Conservation (phyloP, 1,140 invertebrate species). For the Halictus rubicundus region DNA sequence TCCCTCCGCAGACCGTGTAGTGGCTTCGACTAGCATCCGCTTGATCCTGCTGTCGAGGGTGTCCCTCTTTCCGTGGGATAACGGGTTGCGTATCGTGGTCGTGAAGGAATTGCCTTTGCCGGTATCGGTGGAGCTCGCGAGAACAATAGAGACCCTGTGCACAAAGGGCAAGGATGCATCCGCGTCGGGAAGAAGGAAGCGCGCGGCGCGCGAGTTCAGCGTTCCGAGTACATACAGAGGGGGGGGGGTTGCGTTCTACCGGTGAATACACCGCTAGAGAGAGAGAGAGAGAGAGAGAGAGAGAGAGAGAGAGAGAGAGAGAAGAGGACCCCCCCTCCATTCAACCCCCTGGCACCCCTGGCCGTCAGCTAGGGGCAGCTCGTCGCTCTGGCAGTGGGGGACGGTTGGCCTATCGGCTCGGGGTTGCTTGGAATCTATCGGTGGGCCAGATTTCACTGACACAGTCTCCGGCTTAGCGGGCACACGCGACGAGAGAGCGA, state of each 20-base stretch:
- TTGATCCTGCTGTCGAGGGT: not conserved
- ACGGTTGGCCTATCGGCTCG: conserved; percentile 58
- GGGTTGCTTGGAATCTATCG: conserved; percentile 65
- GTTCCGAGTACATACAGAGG: conserved; percentile 6
- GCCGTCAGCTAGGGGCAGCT: not conserved
- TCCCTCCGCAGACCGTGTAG: not conserved
- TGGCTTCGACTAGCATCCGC: not conserved
- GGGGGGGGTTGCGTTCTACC: conserved; percentile 29
- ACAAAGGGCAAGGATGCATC: conserved; percentile 42
- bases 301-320: no score
- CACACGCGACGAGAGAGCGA: conserved; percentile 41
- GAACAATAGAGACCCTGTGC: conserved; percentile 23
- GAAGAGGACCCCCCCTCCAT: no score
- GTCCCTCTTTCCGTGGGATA: not conserved
- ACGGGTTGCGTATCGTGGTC: not conserved
- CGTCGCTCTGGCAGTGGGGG: not conserved
- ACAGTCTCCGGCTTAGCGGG: conserved; percentile 45
- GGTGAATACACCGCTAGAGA: conserved; percentile 11
- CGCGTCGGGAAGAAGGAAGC: conserved; percentile 35
- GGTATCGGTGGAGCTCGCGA: conserved; percentile 14
- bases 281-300: no score
- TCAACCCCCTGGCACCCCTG: not conserved
- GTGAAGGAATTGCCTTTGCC: conserved; percentile 21
- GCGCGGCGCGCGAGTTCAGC: conserved; percentile 9
- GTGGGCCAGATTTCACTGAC: conserved; percentile 64